phyloP scores from a whole-genome alignment of 1,140 invertebrate genomes.

The Bilobella aurantiaca region DNA sequence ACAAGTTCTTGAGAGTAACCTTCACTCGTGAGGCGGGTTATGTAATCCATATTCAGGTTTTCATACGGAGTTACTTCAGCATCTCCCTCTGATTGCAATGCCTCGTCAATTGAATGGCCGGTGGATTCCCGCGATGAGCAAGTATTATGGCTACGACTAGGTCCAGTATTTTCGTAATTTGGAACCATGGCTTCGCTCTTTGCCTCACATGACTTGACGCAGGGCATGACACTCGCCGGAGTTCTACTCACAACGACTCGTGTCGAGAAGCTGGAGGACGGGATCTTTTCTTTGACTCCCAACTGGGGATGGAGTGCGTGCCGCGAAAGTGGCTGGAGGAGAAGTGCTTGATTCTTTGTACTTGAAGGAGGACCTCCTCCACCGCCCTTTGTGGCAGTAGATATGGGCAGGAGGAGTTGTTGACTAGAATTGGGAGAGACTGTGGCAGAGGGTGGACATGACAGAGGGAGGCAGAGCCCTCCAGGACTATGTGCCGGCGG shows the following conservation, averaged over 20 bases:
- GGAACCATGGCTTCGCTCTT: slow-evolving; percentile 1
- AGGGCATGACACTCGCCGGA: neutral
- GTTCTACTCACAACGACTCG: slow-evolving; percentile 28
- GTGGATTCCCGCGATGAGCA: neutral
- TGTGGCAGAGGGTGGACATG: slow-evolving; percentile 27
- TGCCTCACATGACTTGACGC: neutral
- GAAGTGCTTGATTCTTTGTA: neutral
- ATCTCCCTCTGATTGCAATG: slow-evolving; percentile 20
- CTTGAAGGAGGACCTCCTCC: neutral
- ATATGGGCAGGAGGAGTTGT: slow-evolving; percentile 23
- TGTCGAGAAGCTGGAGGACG: slow-evolving; percentile 34
- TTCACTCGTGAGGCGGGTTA: slow-evolving; percentile 71
- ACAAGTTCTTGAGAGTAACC: slow-evolving; percentile 82
- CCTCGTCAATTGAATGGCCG: neutral
- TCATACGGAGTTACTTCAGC: slow-evolving; percentile 59
- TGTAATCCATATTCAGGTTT: slow-evolving; percentile 83
- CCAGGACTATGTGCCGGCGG: slow-evolving; percentile 7
- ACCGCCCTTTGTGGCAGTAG: slow-evolving; percentile 11
- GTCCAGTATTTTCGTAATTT: slow-evolving; percentile 30
- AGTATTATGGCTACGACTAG: slow-evolving; percentile 6
- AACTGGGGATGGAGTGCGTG: slow-evolving; percentile 33
- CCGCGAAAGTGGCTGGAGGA: slow-evolving; percentile 22
- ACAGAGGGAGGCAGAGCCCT: slow-evolving; percentile 20
- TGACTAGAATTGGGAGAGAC: slow-evolving; percentile 33
- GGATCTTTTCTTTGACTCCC: slow-evolving; percentile 29